phyloP scores from a whole-genome alignment of 2,888 invertebrate genomes.

The Cremastinae sp. region DNA sequence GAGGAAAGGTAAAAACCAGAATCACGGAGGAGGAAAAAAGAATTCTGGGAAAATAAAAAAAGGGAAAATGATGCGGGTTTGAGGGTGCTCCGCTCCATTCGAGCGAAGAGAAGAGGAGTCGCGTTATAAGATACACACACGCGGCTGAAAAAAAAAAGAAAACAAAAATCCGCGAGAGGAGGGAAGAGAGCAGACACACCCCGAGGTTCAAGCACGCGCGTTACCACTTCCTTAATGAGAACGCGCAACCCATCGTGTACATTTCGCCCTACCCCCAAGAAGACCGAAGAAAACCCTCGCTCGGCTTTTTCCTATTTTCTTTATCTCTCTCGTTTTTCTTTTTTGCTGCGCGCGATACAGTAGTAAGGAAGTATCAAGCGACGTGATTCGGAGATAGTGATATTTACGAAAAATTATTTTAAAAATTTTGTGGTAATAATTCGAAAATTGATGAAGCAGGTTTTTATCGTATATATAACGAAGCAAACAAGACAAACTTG shows the following conservation, averaged over 20 bases:
- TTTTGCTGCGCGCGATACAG: too few species aligned
- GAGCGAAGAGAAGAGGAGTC: conserved; percentile 33
- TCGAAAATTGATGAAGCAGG: too few species aligned
- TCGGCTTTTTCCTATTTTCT: too few species aligned
- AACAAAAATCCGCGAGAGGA: background rate
- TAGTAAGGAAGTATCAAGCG: too few species aligned
- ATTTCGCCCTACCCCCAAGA: background rate
- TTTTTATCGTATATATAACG: too few species aligned
- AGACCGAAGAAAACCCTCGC: background rate
- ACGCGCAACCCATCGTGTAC: background rate
- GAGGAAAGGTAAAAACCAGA: conserved; percentile 45
- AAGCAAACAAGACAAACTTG: too few species aligned
- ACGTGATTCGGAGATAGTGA: too few species aligned
- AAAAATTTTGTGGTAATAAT: too few species aligned
- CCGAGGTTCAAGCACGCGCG: conserved; percentile 39
- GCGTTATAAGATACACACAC: conserved; percentile 11
- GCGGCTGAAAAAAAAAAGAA: background rate
- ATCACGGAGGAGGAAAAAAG: conserved; percentile 61
- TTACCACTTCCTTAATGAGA: conserved; percentile 58
- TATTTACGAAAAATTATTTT: too few species aligned
- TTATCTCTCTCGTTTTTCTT: too few species aligned
- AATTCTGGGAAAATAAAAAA: conserved; percentile 25
- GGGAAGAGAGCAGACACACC: conserved; percentile 51
- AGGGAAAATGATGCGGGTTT: conserved; percentile 58
- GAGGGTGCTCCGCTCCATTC: conserved; percentile 59